phyloP scores from a whole-genome alignment of 1,140 invertebrate species.

The Varroa destructor region DNA sequence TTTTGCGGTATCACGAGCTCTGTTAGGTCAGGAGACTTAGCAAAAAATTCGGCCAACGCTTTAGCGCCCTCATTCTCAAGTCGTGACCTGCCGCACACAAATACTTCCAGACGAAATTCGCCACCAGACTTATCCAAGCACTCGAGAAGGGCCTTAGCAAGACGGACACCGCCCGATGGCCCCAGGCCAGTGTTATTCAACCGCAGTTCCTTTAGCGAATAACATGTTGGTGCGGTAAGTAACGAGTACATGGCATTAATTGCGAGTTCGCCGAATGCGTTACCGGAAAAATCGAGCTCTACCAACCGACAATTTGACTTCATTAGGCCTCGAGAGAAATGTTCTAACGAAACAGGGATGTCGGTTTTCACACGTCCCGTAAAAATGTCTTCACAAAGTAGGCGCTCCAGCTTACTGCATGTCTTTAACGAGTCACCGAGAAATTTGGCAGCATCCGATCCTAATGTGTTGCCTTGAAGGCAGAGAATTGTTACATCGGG shows the following conservation, averaged over 20 bases:
- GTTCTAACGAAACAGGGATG: slow-evolving; percentile 75
- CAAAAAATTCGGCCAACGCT: slow-evolving; percentile 55
- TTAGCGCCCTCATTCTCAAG: slow-evolving; percentile 82
- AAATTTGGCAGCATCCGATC: slow-evolving; percentile 66
- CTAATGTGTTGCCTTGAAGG: slow-evolving; percentile 83
- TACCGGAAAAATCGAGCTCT: slow-evolving; percentile 88
- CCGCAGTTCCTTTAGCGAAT: slow-evolving; percentile 58
- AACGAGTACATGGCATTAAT: slow-evolving; percentile 73
- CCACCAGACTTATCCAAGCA: slow-evolving; percentile 41
- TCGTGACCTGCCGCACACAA: slow-evolving; percentile 83
- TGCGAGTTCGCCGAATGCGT: slow-evolving; percentile 93
- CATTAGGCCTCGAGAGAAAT: slow-evolving; percentile 65
- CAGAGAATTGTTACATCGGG: slow-evolving; percentile 46
- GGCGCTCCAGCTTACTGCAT: slow-evolving; percentile 43
- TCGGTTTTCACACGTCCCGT: slow-evolving; percentile 83
- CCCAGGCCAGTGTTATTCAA: slow-evolving; percentile 93
- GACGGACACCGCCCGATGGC: slow-evolving; percentile 63
- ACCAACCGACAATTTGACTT: slow-evolving; percentile 59
- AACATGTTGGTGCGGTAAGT: slow-evolving; percentile 67
- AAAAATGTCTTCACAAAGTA: slow-evolving; percentile 87
- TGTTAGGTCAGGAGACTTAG: slow-evolving; percentile 61
- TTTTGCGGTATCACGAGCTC: slow-evolving; percentile 91
- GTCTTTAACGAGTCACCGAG: slow-evolving; percentile 58
- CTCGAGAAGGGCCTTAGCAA: slow-evolving; percentile 34
- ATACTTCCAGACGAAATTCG: slow-evolving; percentile 60